Evolutionary conservation across 2,113 vertebrate genomes (phyloP).

Genomic region (Crotophaga sulcirostris): DNA sequence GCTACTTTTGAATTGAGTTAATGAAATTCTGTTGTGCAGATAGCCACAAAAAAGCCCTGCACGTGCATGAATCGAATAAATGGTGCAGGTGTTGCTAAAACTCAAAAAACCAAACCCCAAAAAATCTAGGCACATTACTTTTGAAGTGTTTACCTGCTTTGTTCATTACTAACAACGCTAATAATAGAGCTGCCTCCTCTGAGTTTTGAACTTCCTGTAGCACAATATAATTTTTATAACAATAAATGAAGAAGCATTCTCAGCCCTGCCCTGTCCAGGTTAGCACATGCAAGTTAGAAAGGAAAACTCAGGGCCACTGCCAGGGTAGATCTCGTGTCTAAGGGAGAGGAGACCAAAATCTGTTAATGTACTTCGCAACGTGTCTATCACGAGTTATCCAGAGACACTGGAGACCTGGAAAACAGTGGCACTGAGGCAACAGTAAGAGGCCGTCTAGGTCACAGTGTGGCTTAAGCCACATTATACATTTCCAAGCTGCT

Average conservation of each 20-base stretch:
- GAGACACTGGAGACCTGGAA: neutral
- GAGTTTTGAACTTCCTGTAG: neutral
- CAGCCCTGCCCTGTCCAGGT: neutral
- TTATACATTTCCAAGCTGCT: neutral
- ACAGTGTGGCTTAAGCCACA: neutral
- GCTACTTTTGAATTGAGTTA: neutral
- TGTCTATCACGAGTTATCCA: neutral
- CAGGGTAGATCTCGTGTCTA: neutral
- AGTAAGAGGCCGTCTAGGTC: neutral
- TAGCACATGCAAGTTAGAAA: slow-evolving; percentile 61
- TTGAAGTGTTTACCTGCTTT: neutral
- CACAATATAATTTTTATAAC: neutral
- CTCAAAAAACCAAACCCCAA: neutral
- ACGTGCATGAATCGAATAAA: neutral
- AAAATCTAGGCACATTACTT: neutral
- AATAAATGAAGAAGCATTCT: slow-evolving; percentile 20
- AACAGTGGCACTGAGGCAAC: neutral
- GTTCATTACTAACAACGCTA: neutral
- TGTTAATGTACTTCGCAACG: neutral
- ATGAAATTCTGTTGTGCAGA: neutral
- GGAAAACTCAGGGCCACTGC: slow-evolving; percentile 56
- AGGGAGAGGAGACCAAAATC: neutral
- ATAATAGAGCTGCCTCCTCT: neutral
- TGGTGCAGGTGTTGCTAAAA: neutral
- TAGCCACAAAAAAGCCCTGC: neutral